Base-by-base conservation (phyloP, 2,113 vertebrate genomes). In the Gallinago jamesoni region DNA sequence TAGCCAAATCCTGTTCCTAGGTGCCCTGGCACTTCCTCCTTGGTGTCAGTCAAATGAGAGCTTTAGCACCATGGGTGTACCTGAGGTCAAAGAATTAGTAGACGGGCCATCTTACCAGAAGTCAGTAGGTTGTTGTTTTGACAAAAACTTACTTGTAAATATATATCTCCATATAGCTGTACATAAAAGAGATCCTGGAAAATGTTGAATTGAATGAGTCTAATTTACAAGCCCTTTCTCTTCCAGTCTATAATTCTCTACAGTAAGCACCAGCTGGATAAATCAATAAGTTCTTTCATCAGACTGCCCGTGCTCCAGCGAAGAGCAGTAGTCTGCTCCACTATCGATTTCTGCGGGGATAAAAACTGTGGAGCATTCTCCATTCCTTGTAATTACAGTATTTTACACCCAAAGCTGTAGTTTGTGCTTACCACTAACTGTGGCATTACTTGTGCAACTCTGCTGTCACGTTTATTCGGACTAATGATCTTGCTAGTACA, bases 231-330 rank as follows among this genome's bases (percentile, higher is more conserved):
- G 76, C 72, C 67, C 56, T 93, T 95, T 97, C 87, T 95, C 76
- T 93, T 96, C 64, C 68, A 94, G 90, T 96, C 95, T 92, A 37
- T 97, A 97, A 96, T 96, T 97, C 96, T 89, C 87, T 85, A 94
- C 84, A 80, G 90, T 94, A 94, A 94, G 69, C 92, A 96, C 97
- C 96, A 92, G 70, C 89, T 92, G 94, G 82, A 77, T 91, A 96
- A 94, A 98, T 98, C 97, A 97, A 97, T 97, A 97, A 90, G 57
- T 84, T 94, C 83, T 95, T 96, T 96, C 96, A 95, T 96, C 89
- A 87, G 87, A 87, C 81, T 84, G 84, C 70, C 86, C 85, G 62
- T 94, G 89, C 91, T 95, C 70, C 57, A 94, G 89, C 80, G 85
- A 78, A 97, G 96, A 97, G 91, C 96, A 94, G 79, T 90, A 97